These are phyloP conservation scores for Heliopora coerulea DNA, from an alignment of 92 coral and sea anemone species.

Conservation along the genomic window DNA sequence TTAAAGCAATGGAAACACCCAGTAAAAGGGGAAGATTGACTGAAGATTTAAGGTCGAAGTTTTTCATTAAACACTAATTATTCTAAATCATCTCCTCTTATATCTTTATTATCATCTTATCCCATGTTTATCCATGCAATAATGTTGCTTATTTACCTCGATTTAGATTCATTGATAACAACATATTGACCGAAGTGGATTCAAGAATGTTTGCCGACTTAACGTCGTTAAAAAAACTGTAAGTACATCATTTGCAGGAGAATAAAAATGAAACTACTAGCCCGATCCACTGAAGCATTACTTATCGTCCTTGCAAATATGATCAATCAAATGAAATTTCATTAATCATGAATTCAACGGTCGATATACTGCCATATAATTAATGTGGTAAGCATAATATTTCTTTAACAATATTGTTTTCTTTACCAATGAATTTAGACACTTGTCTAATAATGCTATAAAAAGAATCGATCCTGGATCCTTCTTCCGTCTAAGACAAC, in stretches of 20 bases:
- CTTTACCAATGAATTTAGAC: background rate
- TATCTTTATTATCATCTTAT: background rate
- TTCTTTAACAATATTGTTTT: background rate
- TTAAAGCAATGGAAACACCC: no score
- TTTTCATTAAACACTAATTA: no score
- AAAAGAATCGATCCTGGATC: conserved; percentile 36
- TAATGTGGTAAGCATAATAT: background rate
- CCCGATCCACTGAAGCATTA: no score
- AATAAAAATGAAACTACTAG: no score
- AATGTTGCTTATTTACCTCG: background rate
- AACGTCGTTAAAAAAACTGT: conserved; percentile 28
- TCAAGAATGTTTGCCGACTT: conserved; percentile 41
- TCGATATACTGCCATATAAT: no score
- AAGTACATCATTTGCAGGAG: background rate
- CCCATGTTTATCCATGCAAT: background rate
- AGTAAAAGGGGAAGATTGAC: no score
- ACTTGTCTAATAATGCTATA: conserved; percentile 24
- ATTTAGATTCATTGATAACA: conserved; percentile 27
- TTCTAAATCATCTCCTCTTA: no score
- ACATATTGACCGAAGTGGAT: background rate
- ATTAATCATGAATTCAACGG: no score
- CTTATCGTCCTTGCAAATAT: no score
- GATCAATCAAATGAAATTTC: no score
- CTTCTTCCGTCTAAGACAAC: conserved; percentile 35
- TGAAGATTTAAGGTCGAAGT: no score